phyloP scores from a whole-genome alignment of 2,113 vertebrate species.

The Rhegmatorhina hoffmannsi region DNA sequence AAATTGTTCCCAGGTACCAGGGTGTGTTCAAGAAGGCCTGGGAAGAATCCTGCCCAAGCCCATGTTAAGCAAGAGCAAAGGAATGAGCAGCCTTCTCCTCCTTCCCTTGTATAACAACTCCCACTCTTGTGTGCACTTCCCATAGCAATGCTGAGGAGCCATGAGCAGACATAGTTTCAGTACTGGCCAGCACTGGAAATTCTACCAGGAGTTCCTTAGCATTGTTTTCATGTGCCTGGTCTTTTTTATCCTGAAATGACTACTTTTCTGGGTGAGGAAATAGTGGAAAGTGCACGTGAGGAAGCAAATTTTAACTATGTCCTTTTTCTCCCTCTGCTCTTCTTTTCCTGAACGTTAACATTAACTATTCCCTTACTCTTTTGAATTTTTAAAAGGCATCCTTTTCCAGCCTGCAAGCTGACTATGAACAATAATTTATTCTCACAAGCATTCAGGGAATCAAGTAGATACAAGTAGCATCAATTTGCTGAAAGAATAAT shows the following conservation, averaged over 20 bases:
- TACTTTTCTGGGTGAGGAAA: not conserved
- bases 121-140: rapidly evolving
- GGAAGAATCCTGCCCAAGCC: not conserved
- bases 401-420: not conserved
- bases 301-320: not conserved
- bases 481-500: not conserved
- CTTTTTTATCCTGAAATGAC: not conserved
- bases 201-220: not conserved
- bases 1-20: not conserved
- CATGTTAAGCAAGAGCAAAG: not conserved
- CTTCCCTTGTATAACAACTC: not conserved
- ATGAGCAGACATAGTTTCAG: not conserved
- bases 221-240: not conserved
- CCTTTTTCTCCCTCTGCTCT: not conserved
- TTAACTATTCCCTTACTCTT: not conserved
- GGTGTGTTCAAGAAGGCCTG: not conserved
- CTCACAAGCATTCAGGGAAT: not conserved
- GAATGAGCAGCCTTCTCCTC: not conserved
- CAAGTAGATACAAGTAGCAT: not conserved
- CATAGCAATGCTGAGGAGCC: not conserved
- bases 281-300: not conserved
- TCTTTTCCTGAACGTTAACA: not conserved
- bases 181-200: not conserved
- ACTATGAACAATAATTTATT: not conserved
- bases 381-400: not conserved